Evolutionary conservation across 2,888 invertebrate species (phyloP).

Genomic region (Leptura quadrifasciata): DNA sequence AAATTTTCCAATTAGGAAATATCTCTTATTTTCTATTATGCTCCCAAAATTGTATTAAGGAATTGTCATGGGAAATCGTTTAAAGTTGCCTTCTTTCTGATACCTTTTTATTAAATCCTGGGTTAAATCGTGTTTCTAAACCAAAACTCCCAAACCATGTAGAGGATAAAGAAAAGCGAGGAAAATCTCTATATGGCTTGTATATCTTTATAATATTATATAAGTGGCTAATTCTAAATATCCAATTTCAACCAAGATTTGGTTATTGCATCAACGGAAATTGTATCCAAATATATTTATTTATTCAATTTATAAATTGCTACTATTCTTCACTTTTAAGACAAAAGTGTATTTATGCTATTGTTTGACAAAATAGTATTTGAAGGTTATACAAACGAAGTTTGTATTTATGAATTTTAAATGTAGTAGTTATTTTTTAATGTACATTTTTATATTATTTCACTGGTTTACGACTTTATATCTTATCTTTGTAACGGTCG

Average conservation of each 20-base stretch:
- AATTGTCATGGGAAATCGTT: conserved; percentile 20
- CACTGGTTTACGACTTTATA: too few relatives aligned
- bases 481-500: too few relatives aligned
- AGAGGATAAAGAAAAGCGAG: background rate
- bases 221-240: background rate
- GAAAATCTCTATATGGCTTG: background rate
- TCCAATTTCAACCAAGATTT: background rate
- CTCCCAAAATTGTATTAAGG: conserved; percentile 9
- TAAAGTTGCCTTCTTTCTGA: background rate
- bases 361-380: too few relatives aligned
- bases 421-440: too few relatives aligned
- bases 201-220: background rate
- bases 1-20: background rate
- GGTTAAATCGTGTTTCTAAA: conserved; percentile 12
- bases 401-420: too few relatives aligned
- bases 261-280: background rate
- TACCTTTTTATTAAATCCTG: conserved; percentile 13
- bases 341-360: too few relatives aligned
- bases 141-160: background rate
- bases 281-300: too few relatives aligned
- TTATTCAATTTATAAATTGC: too few relatives aligned
- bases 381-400: too few relatives aligned
- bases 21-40: background rate
- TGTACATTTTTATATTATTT: too few relatives aligned
- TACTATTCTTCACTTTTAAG: too few relatives aligned